These are phyloP conservation scores for Lepus townsendii DNA, from an alignment of 2,797 vertebrate species.

Conservation along the genomic window DNA sequence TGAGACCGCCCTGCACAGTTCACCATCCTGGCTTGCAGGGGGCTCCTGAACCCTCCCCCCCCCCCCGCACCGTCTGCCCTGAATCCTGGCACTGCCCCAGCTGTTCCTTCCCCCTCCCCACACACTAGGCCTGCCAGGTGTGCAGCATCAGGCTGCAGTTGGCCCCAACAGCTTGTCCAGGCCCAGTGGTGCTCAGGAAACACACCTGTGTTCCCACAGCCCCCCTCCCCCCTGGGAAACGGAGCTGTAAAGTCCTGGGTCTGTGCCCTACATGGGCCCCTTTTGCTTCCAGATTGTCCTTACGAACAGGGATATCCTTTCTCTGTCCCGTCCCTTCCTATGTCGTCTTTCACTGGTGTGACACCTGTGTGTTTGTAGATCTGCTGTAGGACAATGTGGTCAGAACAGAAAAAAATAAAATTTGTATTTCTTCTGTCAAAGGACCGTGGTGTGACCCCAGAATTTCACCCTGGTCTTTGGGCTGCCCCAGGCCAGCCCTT, in stretches of 20 bases:
- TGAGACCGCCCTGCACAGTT: not conserved
- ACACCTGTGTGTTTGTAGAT: constrained; percentile 68
- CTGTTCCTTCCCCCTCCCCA: not conserved
- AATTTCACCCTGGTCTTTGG: not conserved
- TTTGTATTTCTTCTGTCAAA: constrained; percentile 70
- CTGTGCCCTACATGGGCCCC: too few relatives aligned
- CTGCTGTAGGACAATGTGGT: constrained; percentile 73
- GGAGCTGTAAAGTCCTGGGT: not conserved
- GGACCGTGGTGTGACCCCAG: not conserved
- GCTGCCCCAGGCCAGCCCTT: not conserved
- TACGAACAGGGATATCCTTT: fast-evolving
- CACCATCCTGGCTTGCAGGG: not conserved
- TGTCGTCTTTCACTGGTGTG: constrained; percentile 5
- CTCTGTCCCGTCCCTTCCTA: not conserved
- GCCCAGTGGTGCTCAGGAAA: not conserved
- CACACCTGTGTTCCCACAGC: not conserved
- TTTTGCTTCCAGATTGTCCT: not conserved
- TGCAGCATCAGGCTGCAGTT: not conserved
- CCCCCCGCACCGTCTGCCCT: too few relatives aligned
- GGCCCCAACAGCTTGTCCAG: not conserved
- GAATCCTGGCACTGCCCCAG: not conserved
- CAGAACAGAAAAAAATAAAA: constrained; percentile 68
- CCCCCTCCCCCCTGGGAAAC: not conserved
- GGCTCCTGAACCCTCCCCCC: not conserved
- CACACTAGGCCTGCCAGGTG: not conserved